Evolutionary conservation across 2,888 invertebrate genomes (phyloP).

Genomic region (Cyrtodaria siliqua): DNA sequence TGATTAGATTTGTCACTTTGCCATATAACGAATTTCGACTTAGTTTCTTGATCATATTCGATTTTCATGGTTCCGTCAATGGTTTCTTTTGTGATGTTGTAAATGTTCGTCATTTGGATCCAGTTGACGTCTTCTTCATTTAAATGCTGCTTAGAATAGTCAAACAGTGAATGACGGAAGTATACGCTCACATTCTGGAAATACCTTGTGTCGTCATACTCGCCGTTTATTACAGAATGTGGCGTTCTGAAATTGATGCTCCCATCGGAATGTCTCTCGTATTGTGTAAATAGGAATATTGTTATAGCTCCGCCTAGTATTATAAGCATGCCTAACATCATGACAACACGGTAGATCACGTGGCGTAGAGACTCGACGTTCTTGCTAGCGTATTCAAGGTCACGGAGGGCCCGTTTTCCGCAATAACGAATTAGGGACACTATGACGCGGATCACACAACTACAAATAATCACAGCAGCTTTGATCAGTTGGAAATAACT

Average conservation of each 20-base stretch:
- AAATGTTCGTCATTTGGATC: slow-evolving; percentile 52
- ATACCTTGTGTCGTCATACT: slow-evolving; percentile 69
- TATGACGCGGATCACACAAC: slow-evolving; percentile 61
- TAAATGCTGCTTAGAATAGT: neutral
- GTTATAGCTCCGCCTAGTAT: slow-evolving; percentile 54
- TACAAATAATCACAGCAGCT: slow-evolving; percentile 67
- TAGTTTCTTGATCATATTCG: slow-evolving; percentile 4
- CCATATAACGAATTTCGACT: slow-evolving; percentile 1
- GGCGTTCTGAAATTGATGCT: slow-evolving; percentile 59
- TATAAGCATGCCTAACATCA: slow-evolving; percentile 71
- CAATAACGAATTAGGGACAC: slow-evolving; percentile 69
- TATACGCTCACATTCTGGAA: slow-evolving; percentile 68
- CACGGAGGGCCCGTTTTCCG: slow-evolving; percentile 59
- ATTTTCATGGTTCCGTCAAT: slow-evolving; percentile 10
- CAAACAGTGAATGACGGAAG: slow-evolving; percentile 52
- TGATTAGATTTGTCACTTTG: neutral
- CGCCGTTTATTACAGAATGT: slow-evolving; percentile 55
- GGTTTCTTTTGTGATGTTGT: slow-evolving; percentile 18
- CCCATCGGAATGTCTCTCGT: slow-evolving; percentile 44
- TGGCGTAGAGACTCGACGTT: slow-evolving; percentile 63
- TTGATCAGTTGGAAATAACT: slow-evolving; percentile 73
- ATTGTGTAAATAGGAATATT: slow-evolving; percentile 73
- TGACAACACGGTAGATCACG: slow-evolving; percentile 70
- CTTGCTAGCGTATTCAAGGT: slow-evolving; percentile 54
- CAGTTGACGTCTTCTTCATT: slow-evolving; percentile 41